Base-by-base conservation (phyloP, 2,113 vertebrate genomes). In the Odocoileus hemionus region DNA sequence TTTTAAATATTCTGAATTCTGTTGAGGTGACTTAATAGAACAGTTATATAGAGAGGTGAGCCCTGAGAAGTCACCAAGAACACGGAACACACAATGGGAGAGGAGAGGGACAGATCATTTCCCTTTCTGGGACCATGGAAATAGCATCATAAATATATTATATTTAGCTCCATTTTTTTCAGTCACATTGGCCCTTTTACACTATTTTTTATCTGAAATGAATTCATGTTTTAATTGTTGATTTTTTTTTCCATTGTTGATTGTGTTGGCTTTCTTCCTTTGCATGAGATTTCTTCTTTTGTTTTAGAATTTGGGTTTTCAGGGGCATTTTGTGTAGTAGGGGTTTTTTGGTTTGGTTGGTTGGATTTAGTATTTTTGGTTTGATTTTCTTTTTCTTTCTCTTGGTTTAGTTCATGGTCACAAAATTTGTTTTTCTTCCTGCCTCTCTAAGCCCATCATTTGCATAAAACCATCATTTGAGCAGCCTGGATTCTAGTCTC, bases 181-280 rank as follows among this genome's bases (percentile, higher is more conserved):
- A 92, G 36, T 45, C 10, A 50, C 33, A 30, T 43, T n/a, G 10
- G 14, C 2, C 14, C 7, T 70, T 91, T 86, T 33, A 21, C 9
- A 15, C 92, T 93, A 93, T 79, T 21, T 84, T 89, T 55, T 78
- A 91, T 89, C 26, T 82, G 28, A 93, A 74, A 15, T 52, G 7
- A 79, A 85, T 14, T 60, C 1, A 21, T 79, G 39, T 80, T 89
- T 78, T 93, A 86, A 50, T 39, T 79, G 11, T 26, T 82, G 13
- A 26, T 76, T 94, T 79, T 60, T 16, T 70, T 21, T 79, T 76
- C 45, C 45, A 79, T 57, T 57, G 14, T 39, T 96, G 14, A 21
- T 45, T 83, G 6, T 28, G 1, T 85, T 80, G 25, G 2, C 23
- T 90, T 12, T 45, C 15, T 93, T 93, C 39, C 7, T 92, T 87